Evolutionary conservation across 37 sponge, comb jelly and placozoan species (phyloP).

Genomic region (Halisarca cf. caerulea): DNA sequence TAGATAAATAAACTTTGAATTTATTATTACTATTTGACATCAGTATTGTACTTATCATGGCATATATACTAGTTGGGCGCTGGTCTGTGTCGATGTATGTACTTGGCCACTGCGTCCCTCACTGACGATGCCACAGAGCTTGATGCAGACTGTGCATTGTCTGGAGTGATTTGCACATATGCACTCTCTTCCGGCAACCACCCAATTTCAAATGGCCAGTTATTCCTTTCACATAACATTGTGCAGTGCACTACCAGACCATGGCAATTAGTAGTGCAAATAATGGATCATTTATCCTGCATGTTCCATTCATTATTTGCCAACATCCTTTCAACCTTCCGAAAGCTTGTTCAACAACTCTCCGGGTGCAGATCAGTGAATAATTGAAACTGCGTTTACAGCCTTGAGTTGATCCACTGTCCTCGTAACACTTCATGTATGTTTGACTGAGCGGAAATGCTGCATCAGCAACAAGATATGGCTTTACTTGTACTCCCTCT

Average conservation of each 20-base stretch:
- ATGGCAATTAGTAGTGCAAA: constrained; percentile 15
- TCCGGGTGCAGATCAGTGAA: constrained; percentile 1
- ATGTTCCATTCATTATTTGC: constrained; percentile 27
- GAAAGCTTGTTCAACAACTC: constrained; percentile 39
- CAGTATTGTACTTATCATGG: too few species aligned
- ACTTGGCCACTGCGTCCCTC: not conserved
- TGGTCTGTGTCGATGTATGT: not conserved
- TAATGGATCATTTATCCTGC: constrained; percentile 11
- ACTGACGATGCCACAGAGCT: not conserved
- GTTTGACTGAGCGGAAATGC: constrained; percentile 5
- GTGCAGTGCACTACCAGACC: constrained; percentile 39
- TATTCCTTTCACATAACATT: constrained; percentile 12
- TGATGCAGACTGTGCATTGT: not conserved
- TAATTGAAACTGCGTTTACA: constrained; percentile 33
- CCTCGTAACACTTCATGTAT: constrained; percentile 21
- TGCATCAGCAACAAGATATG: constrained; percentile 22
- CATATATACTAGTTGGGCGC: not conserved
- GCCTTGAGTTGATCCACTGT: not conserved
- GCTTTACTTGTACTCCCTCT: not conserved
- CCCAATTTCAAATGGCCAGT: not conserved
- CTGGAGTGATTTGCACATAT: not conserved
- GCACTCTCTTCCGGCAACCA: constrained; percentile 12
- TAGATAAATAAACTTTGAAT: too few species aligned
- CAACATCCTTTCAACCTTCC: constrained; percentile 27
- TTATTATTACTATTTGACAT: too few species aligned